Percentiles rank a stretch among this genome's conserved stretches.
Evolutionary conservation across 2,888 invertebrate species (phyloP).

Genomic region (Polydrusus tereticollis): DNA sequence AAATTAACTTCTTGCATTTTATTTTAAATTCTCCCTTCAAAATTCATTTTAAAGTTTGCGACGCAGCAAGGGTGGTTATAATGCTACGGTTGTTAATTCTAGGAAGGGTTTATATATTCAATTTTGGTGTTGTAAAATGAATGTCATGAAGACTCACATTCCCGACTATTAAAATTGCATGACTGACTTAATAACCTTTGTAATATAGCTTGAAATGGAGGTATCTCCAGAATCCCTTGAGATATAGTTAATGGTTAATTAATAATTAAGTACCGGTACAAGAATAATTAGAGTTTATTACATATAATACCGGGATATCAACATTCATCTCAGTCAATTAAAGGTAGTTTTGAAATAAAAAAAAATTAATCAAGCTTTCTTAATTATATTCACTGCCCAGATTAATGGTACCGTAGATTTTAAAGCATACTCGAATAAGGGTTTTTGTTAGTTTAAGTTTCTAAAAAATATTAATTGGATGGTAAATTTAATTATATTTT

Average conservation of each 20-base stretch:
- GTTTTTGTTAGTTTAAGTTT: no score
- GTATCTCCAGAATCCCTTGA: background rate
- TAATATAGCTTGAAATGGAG: background rate
- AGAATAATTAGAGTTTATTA: no score
- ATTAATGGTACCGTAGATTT: no score
- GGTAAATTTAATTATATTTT: no score
- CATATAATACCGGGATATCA: no score
- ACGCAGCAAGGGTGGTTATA: background rate
- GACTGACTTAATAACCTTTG: background rate
- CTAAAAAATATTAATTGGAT: no score
- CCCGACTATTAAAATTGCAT: background rate
- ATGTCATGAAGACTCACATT: constrained; percentile 12
- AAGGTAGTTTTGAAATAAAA: no score
- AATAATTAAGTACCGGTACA: background rate
- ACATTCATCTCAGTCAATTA: no score
- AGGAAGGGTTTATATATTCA: constrained; percentile 14
- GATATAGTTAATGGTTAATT: background rate
- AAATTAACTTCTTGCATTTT: no score
- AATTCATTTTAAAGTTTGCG: background rate
- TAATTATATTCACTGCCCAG: no score
- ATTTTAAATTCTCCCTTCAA: background rate
- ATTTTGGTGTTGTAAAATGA: constrained; percentile 28
- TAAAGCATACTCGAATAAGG: no score
- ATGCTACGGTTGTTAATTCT: background rate
- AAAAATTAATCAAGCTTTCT: no score